Percentiles rank a stretch among this genome's conserved stretches.
Conservation (phyloP, 2,888 invertebrate species). For the Volucella zonaria region DNA sequence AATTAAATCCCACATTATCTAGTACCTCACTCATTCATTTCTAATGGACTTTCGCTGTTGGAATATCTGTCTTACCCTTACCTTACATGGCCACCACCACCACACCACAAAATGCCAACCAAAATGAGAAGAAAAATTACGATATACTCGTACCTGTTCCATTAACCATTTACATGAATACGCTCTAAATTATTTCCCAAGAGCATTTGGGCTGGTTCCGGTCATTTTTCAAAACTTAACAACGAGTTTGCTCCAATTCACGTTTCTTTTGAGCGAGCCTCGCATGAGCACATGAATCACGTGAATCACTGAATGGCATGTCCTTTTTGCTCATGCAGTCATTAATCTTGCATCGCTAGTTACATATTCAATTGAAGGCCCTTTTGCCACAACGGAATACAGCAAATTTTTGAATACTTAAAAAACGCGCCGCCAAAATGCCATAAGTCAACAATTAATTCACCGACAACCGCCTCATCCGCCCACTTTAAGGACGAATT, state of each 20-base stretch:
- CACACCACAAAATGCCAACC: background rate
- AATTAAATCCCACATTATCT: background rate
- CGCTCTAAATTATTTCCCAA: conserved; percentile 54
- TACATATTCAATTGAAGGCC: conserved; percentile 20
- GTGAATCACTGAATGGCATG: conserved; percentile 5
- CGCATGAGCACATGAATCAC: conserved; percentile 26
- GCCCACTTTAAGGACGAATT: conserved; percentile 48
- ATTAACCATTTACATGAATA: conserved; percentile 63
- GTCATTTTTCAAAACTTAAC: conserved; percentile 49
- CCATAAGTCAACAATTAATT: conserved; percentile 31
- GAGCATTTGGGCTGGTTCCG: conserved; percentile 52
- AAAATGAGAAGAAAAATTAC: conserved; percentile 14
- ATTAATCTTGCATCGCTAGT: conserved; percentile 67
- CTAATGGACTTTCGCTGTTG: conserved; percentile 67
- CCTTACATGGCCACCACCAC: conserved; percentile 13
- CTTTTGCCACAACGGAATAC: conserved; percentile 24
- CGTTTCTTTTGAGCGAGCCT: background rate
- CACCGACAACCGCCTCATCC: conserved; percentile 17
- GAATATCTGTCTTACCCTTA: background rate
- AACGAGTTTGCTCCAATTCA: conserved; percentile 26
- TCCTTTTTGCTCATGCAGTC: conserved; percentile 38
- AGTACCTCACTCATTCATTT: conserved; percentile 58
- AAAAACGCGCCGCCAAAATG: conserved; percentile 23
- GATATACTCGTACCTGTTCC: conserved; percentile 18
- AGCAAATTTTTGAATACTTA: conserved; percentile 14